phyloP scores from a whole-genome alignment of 2,113 vertebrate genomes.

The Myrmophylax atrothorax region DNA sequence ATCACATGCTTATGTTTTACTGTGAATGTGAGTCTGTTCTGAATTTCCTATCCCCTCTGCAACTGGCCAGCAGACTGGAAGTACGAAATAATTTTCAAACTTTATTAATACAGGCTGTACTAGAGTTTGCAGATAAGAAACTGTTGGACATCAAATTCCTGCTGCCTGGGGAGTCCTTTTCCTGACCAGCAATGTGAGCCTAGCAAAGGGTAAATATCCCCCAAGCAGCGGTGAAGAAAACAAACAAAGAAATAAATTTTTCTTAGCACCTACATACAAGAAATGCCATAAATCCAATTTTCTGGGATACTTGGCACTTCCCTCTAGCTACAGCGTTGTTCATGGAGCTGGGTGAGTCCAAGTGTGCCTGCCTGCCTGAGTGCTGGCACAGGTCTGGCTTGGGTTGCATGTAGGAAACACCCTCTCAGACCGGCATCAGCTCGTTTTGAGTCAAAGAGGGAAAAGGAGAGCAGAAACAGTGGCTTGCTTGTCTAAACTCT shows the following conservation, averaged over 20 bases:
- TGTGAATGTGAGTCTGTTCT: not conserved
- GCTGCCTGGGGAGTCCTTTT: not conserved
- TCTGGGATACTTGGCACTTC: not conserved
- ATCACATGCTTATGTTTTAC: not conserved
- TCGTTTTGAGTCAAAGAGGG: not conserved
- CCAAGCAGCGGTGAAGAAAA: not conserved
- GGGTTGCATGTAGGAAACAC: not conserved
- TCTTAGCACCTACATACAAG: not conserved
- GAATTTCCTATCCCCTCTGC: not conserved
- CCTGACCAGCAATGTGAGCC: not conserved
- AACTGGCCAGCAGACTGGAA: not conserved
- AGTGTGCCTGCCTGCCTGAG: not conserved
- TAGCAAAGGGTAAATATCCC: not conserved
- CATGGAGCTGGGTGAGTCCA: not conserved
- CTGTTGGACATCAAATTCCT: not conserved
- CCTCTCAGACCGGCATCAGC: not conserved
- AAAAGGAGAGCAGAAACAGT: not conserved
- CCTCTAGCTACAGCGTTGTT: not conserved
- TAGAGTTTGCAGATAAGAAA: not conserved
- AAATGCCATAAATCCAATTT: not conserved
- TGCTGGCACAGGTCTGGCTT: not conserved
- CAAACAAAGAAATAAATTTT: conserved; percentile 43
- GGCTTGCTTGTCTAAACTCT: not conserved
- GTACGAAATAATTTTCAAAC: not conserved
- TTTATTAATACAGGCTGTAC: not conserved